phyloP scores from a whole-genome alignment of 2,888 invertebrate genomes.

The Lasioglossum zephyrum region DNA sequence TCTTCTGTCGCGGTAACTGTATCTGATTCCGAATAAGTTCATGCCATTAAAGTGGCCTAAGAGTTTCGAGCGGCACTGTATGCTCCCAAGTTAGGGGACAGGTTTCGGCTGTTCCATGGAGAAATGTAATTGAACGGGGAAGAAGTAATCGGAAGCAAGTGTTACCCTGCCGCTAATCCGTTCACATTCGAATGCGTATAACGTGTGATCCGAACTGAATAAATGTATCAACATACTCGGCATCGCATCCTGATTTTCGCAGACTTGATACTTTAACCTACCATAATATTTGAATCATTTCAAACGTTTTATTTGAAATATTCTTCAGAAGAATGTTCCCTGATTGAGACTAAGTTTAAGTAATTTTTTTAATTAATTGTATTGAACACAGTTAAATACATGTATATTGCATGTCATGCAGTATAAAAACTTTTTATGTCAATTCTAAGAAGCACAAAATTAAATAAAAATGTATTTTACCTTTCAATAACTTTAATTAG shows the following conservation, averaged over 20 bases:
- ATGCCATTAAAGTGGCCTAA: constrained; percentile 16
- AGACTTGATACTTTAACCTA: not conserved
- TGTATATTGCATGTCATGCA: not conserved
- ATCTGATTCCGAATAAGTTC: constrained; percentile 29
- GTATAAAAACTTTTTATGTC: not conserved
- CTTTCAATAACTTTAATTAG: not conserved
- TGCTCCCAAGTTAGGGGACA: not conserved
- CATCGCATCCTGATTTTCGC: constrained; percentile 24
- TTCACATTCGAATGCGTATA: constrained; percentile 45
- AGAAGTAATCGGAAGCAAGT: constrained; percentile 49
- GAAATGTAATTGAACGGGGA: constrained; percentile 39
- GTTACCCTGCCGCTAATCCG: constrained; percentile 40
- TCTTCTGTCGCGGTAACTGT: constrained; percentile 17
- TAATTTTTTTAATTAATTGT: not conserved
- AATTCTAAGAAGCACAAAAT: not conserved
- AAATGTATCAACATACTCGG: constrained; percentile 33
- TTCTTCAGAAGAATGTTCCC: not conserved
- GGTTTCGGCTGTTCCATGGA: constrained; percentile 15
- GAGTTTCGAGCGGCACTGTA: constrained; percentile 21
- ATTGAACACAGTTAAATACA: not conserved
- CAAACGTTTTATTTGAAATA: not conserved
- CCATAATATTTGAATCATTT: not conserved
- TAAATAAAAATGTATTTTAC: no score
- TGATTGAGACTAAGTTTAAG: not conserved
- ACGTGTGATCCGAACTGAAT: constrained; percentile 2